These are phyloP conservation scores for Hybognathus amarus DNA, from an alignment of 2,797 vertebrate species.

Conservation along the genomic window DNA sequence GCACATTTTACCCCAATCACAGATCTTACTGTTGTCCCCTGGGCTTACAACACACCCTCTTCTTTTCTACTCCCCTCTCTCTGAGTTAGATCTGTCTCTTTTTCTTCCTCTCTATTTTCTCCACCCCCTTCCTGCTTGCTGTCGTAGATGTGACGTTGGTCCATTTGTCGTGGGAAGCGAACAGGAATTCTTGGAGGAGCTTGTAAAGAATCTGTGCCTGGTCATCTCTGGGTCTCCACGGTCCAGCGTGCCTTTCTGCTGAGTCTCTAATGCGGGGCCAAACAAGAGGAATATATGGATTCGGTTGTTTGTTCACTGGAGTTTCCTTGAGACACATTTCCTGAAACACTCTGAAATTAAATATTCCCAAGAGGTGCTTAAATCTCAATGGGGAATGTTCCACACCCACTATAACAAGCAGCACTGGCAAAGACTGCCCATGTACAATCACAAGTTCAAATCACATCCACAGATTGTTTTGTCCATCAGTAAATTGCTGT, in stretches of 20 bases:
- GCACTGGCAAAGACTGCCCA: slow-evolving; percentile 10
- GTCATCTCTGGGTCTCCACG: slow-evolving; percentile 68
- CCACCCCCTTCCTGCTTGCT: slow-evolving; percentile 49
- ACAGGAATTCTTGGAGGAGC: slow-evolving; percentile 63
- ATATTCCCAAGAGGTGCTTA: slow-evolving; percentile 66
- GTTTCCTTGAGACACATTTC: slow-evolving; percentile 67
- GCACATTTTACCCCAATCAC: slow-evolving; percentile 18
- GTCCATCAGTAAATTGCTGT: background rate
- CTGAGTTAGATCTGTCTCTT: slow-evolving; percentile 19
- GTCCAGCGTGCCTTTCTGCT: slow-evolving; percentile 77
- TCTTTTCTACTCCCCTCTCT: slow-evolving; percentile 19
- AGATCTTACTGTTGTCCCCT: slow-evolving; percentile 29
- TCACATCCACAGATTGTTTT: background rate
- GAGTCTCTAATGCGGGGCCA: slow-evolving; percentile 77
- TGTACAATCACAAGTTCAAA: background rate
- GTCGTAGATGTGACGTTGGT: slow-evolving; percentile 64
- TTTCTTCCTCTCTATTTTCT: slow-evolving; percentile 29
- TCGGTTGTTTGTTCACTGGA: slow-evolving; percentile 55
- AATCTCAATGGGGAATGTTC: slow-evolving; percentile 25
- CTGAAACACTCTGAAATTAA: slow-evolving; percentile 54
- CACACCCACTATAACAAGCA: slow-evolving; percentile 49
- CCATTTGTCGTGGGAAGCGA: slow-evolving; percentile 67
- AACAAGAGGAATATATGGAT: slow-evolving; percentile 59
- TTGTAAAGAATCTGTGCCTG: slow-evolving; percentile 63
- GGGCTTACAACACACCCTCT: slow-evolving; percentile 14